A percentile compares a stretch with the other conserved stretches of the same genome.
phyloP scores from a whole-genome alignment of 2,888 invertebrate species.

The Diachrysia chrysitis region DNA sequence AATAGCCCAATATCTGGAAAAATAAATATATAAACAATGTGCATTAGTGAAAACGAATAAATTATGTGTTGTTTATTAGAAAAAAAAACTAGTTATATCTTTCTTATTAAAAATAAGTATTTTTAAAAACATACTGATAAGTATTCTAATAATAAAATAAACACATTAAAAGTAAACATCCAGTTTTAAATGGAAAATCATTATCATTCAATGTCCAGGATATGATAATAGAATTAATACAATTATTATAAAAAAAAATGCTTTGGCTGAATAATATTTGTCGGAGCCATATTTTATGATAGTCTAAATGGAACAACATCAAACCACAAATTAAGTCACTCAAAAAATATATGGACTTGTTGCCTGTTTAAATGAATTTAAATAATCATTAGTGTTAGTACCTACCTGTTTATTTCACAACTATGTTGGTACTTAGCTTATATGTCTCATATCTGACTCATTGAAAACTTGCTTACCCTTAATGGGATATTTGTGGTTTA shows the following conservation, averaged over 20 bases:
- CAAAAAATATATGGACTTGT: too few relatives aligned
- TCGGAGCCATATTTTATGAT: not conserved
- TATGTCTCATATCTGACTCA: not conserved
- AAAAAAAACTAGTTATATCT: not conserved
- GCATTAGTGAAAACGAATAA: conserved; percentile 14
- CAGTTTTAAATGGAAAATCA: conserved; percentile 29
- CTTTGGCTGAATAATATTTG: conserved; percentile 23
- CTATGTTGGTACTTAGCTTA: not conserved
- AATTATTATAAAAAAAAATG: conserved; percentile 36
- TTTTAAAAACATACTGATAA: not conserved
- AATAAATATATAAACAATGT: conserved; percentile 42
- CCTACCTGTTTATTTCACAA: conserved; percentile 1
- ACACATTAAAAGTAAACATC: not conserved
- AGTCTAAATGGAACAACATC: not conserved
- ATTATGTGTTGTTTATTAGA: not conserved
- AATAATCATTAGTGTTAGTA: not conserved
- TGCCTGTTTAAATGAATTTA: not conserved
- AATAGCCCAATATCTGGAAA: conserved; percentile 85
- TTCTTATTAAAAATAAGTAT: not conserved
- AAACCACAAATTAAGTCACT: not conserved
- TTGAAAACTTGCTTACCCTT: not conserved
- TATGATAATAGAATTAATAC: conserved; percentile 45
- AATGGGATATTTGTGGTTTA: not conserved
- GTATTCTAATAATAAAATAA: not conserved
- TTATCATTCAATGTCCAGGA: conserved; percentile 53